These are phyloP conservation scores for Manis crassicaudata DNA, from an alignment of 2,797 vertebrate species.

Conservation along the genomic window DNA sequence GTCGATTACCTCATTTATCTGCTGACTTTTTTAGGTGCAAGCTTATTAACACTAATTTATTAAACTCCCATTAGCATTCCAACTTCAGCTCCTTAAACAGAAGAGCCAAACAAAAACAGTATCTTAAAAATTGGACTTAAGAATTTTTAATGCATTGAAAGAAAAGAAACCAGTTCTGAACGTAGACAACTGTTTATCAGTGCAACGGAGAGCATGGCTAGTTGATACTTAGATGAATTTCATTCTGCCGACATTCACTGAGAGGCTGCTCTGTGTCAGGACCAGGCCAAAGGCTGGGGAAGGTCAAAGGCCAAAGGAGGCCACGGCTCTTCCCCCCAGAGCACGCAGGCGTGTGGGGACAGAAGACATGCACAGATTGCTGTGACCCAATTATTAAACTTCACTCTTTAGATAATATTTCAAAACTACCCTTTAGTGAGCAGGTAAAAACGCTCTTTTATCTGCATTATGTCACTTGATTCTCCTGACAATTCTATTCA, in stretches of 20 bases:
- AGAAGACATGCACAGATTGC: neutral
- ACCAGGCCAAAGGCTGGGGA: neutral
- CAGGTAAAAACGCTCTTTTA: neutral
- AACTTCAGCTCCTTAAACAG: slow-evolving; percentile 19
- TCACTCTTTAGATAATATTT: neutral
- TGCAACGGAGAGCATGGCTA: neutral
- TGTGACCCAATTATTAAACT: neutral
- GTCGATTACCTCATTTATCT: neutral
- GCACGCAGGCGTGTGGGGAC: fast-evolving
- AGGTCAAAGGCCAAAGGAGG: neutral
- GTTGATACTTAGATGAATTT: neutral
- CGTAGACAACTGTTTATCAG: neutral
- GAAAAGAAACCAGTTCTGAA: neutral
- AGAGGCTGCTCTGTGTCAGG: neutral
- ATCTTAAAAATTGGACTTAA: slow-evolving; percentile 36
- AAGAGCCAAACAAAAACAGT: neutral
- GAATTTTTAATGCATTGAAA: neutral
- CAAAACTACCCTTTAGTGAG: neutral
- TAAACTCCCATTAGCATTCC: neutral
- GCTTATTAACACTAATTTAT: slow-evolving; percentile 19
- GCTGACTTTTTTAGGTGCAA: neutral
- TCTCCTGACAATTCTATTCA: neutral
- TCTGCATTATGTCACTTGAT: neutral
- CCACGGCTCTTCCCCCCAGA: neutral
- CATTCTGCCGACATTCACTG: neutral